Conservation (phyloP, 2,888 invertebrate species). For the Xestia c-nigrum region DNA sequence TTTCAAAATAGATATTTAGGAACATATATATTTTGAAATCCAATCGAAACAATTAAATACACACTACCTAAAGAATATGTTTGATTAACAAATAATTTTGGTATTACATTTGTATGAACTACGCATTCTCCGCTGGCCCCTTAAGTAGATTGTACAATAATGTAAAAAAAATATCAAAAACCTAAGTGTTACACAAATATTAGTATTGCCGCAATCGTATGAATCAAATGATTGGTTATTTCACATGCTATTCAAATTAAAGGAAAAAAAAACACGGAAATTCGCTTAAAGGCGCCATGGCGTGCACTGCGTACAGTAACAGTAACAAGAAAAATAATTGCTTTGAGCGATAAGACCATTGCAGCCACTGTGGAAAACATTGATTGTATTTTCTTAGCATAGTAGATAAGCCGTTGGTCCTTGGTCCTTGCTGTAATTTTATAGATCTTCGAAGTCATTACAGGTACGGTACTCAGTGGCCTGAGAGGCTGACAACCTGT, state of each 20-base stretch:
- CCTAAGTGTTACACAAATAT: slow-evolving; percentile 15
- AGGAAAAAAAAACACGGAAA: neutral
- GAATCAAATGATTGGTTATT: neutral
- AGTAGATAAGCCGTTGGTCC: neutral
- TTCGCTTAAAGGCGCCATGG: neutral
- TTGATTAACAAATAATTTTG: too few relatives aligned
- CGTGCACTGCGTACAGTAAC: neutral
- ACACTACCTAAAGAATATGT: too few relatives aligned
- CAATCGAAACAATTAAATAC: too few relatives aligned
- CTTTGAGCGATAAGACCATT: slow-evolving; percentile 20
- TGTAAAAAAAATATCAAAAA: neutral
- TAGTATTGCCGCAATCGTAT: neutral
- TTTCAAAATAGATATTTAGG: too few relatives aligned
- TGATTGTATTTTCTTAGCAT: neutral
- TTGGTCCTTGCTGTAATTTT: neutral
- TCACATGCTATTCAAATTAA: neutral
- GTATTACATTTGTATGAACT: too few relatives aligned
- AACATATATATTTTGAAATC: too few relatives aligned
- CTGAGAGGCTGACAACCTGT: neutral
- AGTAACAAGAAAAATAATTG: slow-evolving; percentile 1
- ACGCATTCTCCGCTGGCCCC: too few relatives aligned
- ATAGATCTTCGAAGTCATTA: neutral
- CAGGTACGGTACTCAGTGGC: neutral
- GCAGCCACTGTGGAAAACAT: neutral
- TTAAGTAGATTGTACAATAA: neutral